Evolutionary conservation across 2,797 vertebrate genomes (phyloP).

Genomic region (Pipistrellus nathusii): DNA sequence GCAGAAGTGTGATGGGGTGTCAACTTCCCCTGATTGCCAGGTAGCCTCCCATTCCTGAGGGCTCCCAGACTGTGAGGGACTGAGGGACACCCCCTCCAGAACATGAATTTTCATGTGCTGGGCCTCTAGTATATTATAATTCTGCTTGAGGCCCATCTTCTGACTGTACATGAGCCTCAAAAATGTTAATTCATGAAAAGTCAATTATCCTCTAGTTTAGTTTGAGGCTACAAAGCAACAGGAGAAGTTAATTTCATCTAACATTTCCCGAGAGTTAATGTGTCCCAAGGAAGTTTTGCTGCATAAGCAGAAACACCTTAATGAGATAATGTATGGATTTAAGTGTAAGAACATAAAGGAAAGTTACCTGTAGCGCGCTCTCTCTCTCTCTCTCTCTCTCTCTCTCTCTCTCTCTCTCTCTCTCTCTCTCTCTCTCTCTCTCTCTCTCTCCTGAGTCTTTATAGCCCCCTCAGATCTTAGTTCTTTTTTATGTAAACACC

Average conservation of each 20-base stretch:
- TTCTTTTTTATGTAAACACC: constrained; percentile 68
- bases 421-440: too few relatives aligned
- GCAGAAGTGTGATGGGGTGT: too few relatives aligned
- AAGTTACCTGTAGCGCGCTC: constrained; percentile 36
- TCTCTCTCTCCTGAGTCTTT: constrained; percentile 52
- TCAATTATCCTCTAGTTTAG: constrained; percentile 5
- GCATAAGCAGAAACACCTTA: constrained; percentile 47
- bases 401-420: too few relatives aligned
- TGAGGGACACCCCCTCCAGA: too few relatives aligned
- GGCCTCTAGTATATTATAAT: not conserved
- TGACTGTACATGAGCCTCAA: not conserved
- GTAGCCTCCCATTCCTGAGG: too few relatives aligned
- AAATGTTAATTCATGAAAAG: constrained; percentile 22
- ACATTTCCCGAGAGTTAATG: constrained; percentile 39
- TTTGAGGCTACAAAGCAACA: not conserved
- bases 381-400: too few relatives aligned
- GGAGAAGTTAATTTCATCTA: constrained; percentile 8
- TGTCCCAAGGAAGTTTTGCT: not conserved
- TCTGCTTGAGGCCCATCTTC: not conserved
- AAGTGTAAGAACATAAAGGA: constrained; percentile 25
- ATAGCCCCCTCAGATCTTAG: not conserved
- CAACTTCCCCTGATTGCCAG: too few relatives aligned
- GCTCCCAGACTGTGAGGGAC: too few relatives aligned
- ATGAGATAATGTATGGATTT: constrained; percentile 48
- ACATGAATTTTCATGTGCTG: too few relatives aligned